Base-by-base conservation (phyloP, 1,140 invertebrate species). In the Halyomorpha halys region DNA sequence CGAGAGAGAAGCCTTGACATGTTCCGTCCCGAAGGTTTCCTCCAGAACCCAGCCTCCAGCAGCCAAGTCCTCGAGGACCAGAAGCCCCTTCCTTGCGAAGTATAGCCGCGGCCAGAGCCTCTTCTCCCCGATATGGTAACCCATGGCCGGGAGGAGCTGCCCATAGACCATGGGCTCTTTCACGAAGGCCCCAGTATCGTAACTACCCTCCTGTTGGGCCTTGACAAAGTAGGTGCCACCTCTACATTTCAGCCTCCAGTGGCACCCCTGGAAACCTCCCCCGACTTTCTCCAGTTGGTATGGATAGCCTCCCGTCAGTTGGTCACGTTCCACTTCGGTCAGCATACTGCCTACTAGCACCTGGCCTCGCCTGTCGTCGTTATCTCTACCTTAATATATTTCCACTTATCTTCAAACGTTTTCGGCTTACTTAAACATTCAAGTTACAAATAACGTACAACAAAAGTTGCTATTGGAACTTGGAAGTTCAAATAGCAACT, bases 181-280 rank as follows among this genome's bases (percentile, higher is more conserved):
- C 1, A 14, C 6, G 25, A 59, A 59, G 18, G 23, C 21, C 19
- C 54, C 54, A 21, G 3, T n/a, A 6, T 34, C 54, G 23, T 23
- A 25, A 4, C 54, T 16, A 1, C 16, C 25, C 19, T 59, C 25
- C 15, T 2, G 54, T 21, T 59, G 6, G 18, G 13, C 23, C 54
- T 59, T 59, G 21, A 59, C 21, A 14, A 59, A 59, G 16, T n/a
- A 25, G n/a, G 3, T 59, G 19, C 15, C 16, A 1, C 54, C 30
- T 27, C 54, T 15, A n/a, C 4, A 25, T 15, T 15, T 8, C 54
- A 59, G 54, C 4, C 8, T 11, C n/a, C 23, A 59, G 25, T 59
- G 54, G 3, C 19, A 5, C 25, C 54, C 54, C 54, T 59, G 54
- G 54, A 59, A 59, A 3, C 54, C 54, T 3, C 54, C 23, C 14